These are phyloP conservation scores for Martes martes DNA, from an alignment of 2,113 vertebrate species.

Conservation along the genomic window DNA sequence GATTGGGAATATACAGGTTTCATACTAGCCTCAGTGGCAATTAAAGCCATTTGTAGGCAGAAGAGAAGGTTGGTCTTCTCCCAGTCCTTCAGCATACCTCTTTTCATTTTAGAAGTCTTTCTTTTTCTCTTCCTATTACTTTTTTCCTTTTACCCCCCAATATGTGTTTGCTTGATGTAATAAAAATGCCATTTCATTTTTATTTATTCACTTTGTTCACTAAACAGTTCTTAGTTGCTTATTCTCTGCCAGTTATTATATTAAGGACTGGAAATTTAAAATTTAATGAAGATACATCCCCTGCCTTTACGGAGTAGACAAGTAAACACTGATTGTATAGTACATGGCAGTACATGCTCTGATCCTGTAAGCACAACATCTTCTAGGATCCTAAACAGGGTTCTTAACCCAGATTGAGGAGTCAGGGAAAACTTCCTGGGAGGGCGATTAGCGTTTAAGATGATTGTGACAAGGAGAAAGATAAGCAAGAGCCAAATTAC, in stretches of 20 bases:
- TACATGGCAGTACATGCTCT: neutral
- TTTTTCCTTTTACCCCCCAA: neutral
- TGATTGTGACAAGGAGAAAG: neutral
- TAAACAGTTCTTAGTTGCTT: neutral
- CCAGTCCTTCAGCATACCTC: neutral
- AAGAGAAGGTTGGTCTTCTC: neutral
- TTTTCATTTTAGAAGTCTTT: neutral
- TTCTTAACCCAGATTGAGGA: neutral
- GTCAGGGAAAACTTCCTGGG: neutral
- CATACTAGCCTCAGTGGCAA: neutral
- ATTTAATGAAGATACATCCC: neutral
- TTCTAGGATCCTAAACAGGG: neutral
- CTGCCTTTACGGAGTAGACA: neutral
- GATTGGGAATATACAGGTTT: neutral
- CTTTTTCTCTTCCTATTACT: neutral
- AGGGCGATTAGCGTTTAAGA: neutral
- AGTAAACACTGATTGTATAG: neutral
- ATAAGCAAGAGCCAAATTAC: neutral
- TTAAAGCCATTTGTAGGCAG: neutral
- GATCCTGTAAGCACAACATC: neutral
- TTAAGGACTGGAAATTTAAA: neutral
- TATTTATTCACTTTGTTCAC: neutral
- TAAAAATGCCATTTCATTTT: neutral
- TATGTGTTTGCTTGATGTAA: neutral
- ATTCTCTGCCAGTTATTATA: neutral